These are phyloP conservation scores for Aporophyla nigra DNA, from an alignment of 2,888 invertebrate species.

Conservation along the genomic window DNA sequence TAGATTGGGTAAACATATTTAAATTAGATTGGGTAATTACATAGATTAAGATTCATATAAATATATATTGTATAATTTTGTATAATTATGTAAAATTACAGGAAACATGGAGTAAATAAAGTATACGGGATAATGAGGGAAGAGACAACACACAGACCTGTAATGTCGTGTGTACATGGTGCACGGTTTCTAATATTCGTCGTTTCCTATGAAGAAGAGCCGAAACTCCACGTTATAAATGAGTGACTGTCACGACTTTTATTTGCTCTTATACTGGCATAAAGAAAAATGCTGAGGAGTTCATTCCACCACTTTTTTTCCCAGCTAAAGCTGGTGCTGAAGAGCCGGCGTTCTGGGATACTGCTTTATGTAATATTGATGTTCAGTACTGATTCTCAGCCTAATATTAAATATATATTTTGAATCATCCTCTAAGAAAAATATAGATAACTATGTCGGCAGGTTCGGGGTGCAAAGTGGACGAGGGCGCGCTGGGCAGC, in stretches of 20 bases:
- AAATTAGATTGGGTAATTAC: too few species aligned
- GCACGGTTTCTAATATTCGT: background rate
- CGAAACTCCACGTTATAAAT: background rate
- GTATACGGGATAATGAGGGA: too few species aligned
- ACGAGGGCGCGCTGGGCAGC: conserved; percentile 51
- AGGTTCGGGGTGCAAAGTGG: conserved; percentile 73
- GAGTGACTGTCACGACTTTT: background rate
- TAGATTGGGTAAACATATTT: too few species aligned
- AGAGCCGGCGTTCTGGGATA: background rate
- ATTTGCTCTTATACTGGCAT: background rate
- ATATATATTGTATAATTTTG: too few species aligned
- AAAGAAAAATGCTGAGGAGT: background rate
- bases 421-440: background rate
- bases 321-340: background rate
- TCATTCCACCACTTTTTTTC: background rate
- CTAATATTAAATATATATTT: background rate
- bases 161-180: too few species aligned
- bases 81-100: too few species aligned
- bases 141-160: too few species aligned
- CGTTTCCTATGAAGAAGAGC: background rate
- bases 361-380: background rate
- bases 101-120: too few species aligned
- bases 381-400: background rate
- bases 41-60: too few species aligned
- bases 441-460: background rate